Evolutionary conservation across 2,797 vertebrate species (phyloP).

Genomic region (Acestrorhynchus altus): DNA sequence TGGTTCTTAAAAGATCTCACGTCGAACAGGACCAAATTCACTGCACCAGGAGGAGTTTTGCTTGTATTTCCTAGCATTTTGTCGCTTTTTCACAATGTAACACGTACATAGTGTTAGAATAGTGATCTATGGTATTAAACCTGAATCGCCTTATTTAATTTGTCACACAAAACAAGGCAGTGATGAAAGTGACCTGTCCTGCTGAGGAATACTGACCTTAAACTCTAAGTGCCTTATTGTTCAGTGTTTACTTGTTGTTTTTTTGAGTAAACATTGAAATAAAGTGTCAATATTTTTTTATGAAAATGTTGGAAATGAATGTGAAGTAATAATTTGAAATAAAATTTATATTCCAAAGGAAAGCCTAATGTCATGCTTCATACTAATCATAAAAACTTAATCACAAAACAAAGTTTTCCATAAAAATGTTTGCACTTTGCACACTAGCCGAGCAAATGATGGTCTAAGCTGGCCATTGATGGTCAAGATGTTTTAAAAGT

Average conservation of each 20-base stretch:
- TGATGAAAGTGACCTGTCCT: conserved; percentile 19
- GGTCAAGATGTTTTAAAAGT: too few relatives aligned
- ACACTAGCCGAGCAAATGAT: too few relatives aligned
- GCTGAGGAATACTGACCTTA: conserved; percentile 59
- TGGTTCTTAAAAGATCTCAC: conserved; percentile 23
- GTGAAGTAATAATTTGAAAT: conserved; percentile 70
- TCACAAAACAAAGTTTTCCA: too few relatives aligned
- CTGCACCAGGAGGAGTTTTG: neutral
- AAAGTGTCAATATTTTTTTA: conserved; percentile 77
- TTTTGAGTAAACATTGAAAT: conserved; percentile 67
- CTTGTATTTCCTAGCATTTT: neutral
- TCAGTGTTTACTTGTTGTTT: conserved; percentile 68
- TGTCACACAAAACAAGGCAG: conserved; percentile 22
- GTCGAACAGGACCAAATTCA: conserved; percentile 43
- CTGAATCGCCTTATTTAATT: conserved; percentile 22
- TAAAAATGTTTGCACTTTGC: too few relatives aligned
- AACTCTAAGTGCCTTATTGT: conserved; percentile 80
- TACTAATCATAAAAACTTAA: too few relatives aligned
- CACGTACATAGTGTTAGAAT: neutral
- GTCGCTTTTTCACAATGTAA: neutral
- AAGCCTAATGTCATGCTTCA: neutral
- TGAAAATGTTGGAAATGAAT: conserved; percentile 69
- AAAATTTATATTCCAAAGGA: conserved; percentile 41
- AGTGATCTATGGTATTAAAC: conserved; percentile 46
- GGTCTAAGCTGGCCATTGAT: too few relatives aligned